Conservation (phyloP, 2,888 invertebrate species). For the Euzetes globulus region DNA sequence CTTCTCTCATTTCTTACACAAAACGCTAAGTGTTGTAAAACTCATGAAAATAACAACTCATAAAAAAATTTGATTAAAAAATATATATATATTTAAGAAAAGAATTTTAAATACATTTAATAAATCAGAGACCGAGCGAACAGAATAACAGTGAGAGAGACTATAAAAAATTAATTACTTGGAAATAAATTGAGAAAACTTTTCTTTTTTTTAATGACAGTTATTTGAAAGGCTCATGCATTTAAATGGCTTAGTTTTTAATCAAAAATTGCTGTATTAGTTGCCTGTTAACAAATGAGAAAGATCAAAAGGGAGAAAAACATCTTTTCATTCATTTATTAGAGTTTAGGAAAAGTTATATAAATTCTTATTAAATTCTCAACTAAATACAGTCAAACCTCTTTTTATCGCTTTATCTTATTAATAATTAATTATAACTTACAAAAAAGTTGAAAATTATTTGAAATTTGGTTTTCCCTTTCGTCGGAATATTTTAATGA, state of each 20-base stretch:
- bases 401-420: neutral
- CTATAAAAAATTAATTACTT: constrained; percentile 7
- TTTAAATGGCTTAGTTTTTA: neutral
- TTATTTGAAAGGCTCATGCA: neutral
- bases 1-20: too few species aligned
- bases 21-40: neutral
- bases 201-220: neutral
- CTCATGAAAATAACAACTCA: neutral
- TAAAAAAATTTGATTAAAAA: too few species aligned
- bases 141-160: neutral
- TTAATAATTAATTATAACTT: neutral
- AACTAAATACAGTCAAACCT: neutral
- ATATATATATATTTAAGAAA: too few species aligned
- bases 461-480: too few species aligned
- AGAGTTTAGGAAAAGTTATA: neutral
- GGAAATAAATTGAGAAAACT: neutral
- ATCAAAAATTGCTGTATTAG: constrained; percentile 17
- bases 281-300: neutral
- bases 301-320: neutral
- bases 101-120: neutral
- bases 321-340: constrained; percentile 9
- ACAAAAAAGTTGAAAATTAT: neutral
- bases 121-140: neutral
- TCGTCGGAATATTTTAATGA: neutral
- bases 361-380: constrained; percentile 14